Evolutionary conservation across 2,797 vertebrate species (phyloP), one percentile per base, ranked within the genome.

Genomic region (Pagetopsis macropterus): DNA sequence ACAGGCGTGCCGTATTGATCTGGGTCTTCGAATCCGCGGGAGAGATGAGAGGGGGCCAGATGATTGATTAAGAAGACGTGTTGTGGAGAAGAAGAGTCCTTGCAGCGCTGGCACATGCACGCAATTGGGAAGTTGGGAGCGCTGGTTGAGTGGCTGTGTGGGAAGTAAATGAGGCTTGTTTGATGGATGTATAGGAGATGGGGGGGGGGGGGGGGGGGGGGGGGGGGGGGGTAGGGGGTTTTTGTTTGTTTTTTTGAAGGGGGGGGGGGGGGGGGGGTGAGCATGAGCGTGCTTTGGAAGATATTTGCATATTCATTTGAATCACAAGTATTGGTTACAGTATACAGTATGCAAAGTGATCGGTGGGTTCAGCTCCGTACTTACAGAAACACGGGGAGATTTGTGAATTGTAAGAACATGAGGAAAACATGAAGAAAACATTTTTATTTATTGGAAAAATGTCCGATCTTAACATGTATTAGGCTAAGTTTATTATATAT

Each of bases 51-150:
- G 52, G 48, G 61, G 63, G 54, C 7, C 1, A 70, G 70, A 84
- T 86, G 82, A 89, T 88, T 87, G 82, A 87, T 89, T 76, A 78
- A 73, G 77, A 68, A 16, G 49, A 46, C 6, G 2, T 5, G 5
- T 41, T 17, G 60, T 27, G 0, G 63, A 43, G 16, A 59, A 57
- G 64, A 52, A 0, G 45, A 46, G 1, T 21, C 67, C 67, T 60
- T 55, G 19, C 71, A 37, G 1, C 3, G 46, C 61, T 31, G 43
- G 10, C n/a, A 33, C 49, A 19, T n/a, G 64, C 19, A 13, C 8
- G 0, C 46, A 54, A 62, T 54, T 55, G 55, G 55, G 74, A 55
- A 33, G 67, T 8, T 16, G 19, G 43, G 45, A 10, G 43, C 27
- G 44, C 4, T 27, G 27, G 50, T 48, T 73, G 54, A 64, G 67